A percentile compares a stretch with the other conserved stretches of the same genome.
Evolutionary conservation across 2,888 invertebrate genomes (phyloP).

Genomic region (Sepiola atlantica): DNA sequence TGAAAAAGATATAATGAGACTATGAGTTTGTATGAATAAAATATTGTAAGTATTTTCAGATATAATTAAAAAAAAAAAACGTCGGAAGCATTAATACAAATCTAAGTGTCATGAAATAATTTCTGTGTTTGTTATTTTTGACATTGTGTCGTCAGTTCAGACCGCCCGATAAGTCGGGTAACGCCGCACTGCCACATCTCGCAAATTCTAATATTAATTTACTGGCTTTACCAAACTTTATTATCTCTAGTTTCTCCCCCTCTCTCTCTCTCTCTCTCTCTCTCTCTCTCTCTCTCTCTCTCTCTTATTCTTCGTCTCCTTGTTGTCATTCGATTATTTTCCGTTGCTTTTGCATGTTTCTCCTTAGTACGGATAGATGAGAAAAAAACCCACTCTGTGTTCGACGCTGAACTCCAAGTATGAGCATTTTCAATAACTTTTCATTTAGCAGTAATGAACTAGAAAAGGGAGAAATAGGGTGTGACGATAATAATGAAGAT

Average conservation of each 20-base stretch:
- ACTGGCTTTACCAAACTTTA: background rate
- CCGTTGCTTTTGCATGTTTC: background rate
- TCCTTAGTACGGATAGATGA: background rate
- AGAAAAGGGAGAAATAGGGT: background rate
- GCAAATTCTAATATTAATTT: background rate
- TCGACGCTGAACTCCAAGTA: background rate
- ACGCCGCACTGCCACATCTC: background rate
- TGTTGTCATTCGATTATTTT: background rate
- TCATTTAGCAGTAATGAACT: background rate
- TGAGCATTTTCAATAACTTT: slow-evolving; percentile 15
- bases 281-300: background rate
- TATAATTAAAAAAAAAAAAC: background rate
- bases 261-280: too few relatives aligned
- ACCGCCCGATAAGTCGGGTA: background rate
- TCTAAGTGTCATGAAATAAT: background rate
- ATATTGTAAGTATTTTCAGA: background rate
- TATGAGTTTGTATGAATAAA: background rate
- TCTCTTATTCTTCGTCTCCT: background rate
- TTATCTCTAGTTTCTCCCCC: too few relatives aligned
- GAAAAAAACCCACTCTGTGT: background rate
- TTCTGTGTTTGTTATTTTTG: background rate
- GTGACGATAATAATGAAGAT: background rate
- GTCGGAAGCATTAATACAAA: background rate
- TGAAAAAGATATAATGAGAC: background rate
- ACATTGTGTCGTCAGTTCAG: background rate